Base-by-base conservation (phyloP, 2,113 vertebrate genomes). In the Nothocercus nigrocapillus region DNA sequence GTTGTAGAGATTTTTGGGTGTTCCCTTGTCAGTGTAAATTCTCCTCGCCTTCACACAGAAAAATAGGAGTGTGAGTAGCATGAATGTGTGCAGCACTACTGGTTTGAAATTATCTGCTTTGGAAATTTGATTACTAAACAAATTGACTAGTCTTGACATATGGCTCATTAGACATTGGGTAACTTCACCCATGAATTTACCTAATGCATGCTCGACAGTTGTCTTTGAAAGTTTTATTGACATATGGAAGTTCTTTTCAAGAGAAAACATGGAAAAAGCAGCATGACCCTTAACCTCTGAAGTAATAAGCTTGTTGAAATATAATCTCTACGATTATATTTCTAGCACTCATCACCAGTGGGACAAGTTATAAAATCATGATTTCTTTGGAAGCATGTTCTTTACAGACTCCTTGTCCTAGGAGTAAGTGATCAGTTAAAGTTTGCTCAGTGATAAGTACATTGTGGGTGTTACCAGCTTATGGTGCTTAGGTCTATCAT, bases 391-490 rank as follows among this genome's bases (percentile, higher is more conserved):
- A 69, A 53, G 18, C 11, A 21, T n/a, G n/a, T 27, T 3, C 30
- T 13, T 59, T 61, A 21, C 9, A 54, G n/a, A 36, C 9, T 45
- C 47, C 12, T 53, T 38, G 36, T 18, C 47, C 12, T 21, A 27
- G 36, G n/a, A 73, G 44, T 47, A 80, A 84, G 4, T 8, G 13
- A 58, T 47, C 10, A 36, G 53, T 24, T 45, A 67, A 85, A 14
- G 6, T 40, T 88, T 88, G 66, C 36, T 66, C 15, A 24, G 25
- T 56, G 11, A 45, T 74, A 61, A 79, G 13, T 49, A 28, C 7
- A 7, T 38, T 53, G 25, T 0, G 1, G 40, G 11, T 63, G 9
- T 18, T 81, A 24, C 0, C 4, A 63, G 13, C 21, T 19, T 62
- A 68, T 24, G 13, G 47, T 2, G 1, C 42, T 86, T 82, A 54